Conservation (phyloP, 1,140 invertebrate species). For the Lucilia sericata region DNA sequence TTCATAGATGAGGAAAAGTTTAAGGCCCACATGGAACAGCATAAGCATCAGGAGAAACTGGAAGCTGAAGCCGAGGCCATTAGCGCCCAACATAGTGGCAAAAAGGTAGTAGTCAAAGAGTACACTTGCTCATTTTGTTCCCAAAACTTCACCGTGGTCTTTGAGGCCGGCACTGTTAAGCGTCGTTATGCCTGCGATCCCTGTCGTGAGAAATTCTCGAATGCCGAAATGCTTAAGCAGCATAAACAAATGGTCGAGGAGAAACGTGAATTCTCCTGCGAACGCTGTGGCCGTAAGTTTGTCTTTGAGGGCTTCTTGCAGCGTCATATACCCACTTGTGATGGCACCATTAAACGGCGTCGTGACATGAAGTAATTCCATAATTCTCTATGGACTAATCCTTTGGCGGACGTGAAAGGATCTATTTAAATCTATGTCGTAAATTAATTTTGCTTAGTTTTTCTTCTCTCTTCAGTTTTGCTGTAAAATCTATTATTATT, state of each 20-base stretch:
- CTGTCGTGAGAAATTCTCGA: conserved; percentile 66
- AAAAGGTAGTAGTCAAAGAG: conserved; percentile 65
- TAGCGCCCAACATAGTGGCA: conserved; percentile 60
- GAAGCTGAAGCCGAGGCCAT: conserved; percentile 62
- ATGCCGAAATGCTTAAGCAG: conserved; percentile 61
- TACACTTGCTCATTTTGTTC: conserved; percentile 64
- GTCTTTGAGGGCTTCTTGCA: conserved; percentile 66
- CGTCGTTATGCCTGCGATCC: conserved; percentile 64
- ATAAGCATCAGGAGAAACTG: conserved; percentile 63
- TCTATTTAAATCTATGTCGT: conserved; percentile 32
- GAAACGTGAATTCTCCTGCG: conserved; percentile 64
- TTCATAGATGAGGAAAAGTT: conserved; percentile 63
- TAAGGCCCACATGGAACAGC: conserved; percentile 61
- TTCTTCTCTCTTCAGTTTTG: neutral
- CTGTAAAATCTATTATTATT: conserved; percentile 19
- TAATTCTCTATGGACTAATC: neutral
- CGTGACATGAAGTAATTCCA: conserved; percentile 62
- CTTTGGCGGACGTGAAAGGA: neutral
- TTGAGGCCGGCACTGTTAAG: conserved; percentile 64
- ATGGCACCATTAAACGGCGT: conserved; percentile 65
- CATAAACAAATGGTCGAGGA: conserved; percentile 64
- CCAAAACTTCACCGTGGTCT: conserved; percentile 63
- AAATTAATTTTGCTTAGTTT: conserved; percentile 25
- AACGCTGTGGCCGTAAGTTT: conserved; percentile 64
- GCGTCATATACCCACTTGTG: conserved; percentile 62